phyloP scores from a whole-genome alignment of 2,888 invertebrate species.

The Chromoteleia sp. region DNA sequence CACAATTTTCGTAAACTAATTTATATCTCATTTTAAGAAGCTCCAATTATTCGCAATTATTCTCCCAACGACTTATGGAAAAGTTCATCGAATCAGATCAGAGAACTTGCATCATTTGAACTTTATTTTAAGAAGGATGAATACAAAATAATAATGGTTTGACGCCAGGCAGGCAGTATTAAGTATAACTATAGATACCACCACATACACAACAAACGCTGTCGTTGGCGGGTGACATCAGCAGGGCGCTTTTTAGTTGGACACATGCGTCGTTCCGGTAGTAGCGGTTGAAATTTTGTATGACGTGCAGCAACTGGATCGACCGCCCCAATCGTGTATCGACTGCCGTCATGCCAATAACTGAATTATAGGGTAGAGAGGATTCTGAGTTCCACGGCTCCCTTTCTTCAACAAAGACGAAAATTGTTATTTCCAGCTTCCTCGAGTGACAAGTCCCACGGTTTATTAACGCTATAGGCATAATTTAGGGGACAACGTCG shows the following conservation, averaged over 20 bases:
- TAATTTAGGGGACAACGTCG: conserved; percentile 30
- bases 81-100: not conserved
- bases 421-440: conserved; percentile 59
- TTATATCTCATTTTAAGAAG: not conserved
- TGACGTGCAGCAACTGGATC: conserved; percentile 71
- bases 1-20: too few species aligned
- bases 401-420: conserved; percentile 55
- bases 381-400: conserved; percentile 49
- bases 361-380: conserved; percentile 74
- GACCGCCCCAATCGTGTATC: conserved; percentile 78
- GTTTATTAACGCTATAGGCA: conserved; percentile 29
- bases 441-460: not conserved
- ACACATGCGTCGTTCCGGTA: conserved; percentile 32
- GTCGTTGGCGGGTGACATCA: conserved; percentile 24
- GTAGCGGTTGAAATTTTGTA: conserved; percentile 54
- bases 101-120: conserved; percentile 1
- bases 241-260: conserved; percentile 48
- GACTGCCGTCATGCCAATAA: conserved; percentile 75
- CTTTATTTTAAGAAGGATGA: not conserved
- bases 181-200: conserved; percentile 5
- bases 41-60: too few species aligned
- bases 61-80: not conserved
- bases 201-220: conserved; percentile 10
- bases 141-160: conserved; percentile 3
- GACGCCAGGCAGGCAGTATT: not conserved